These are phyloP conservation scores for Pocillopora grandis DNA, from an alignment of 92 coral and sea anemone species.

Conservation along the genomic window DNA sequence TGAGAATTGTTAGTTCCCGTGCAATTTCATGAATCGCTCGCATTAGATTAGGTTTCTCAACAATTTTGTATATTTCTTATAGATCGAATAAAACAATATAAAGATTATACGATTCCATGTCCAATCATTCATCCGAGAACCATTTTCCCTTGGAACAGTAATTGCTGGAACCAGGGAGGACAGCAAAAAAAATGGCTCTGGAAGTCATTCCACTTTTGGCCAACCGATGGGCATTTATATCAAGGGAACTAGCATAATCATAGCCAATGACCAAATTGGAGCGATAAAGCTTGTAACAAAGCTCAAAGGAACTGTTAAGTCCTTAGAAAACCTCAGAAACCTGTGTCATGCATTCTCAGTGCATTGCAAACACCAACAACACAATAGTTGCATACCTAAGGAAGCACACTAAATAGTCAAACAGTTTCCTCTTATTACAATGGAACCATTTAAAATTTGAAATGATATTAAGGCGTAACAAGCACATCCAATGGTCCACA, in stretches of 20 bases:
- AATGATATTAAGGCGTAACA: background rate
- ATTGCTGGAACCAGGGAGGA: constrained; percentile 39
- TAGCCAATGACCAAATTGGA: constrained; percentile 44
- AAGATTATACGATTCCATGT: too few relatives aligned
- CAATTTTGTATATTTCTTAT: too few relatives aligned
- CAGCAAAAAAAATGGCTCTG: constrained; percentile 47
- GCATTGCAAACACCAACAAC: constrained; percentile 17
- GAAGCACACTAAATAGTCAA: constrained; percentile 47
- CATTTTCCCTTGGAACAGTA: too few relatives aligned
- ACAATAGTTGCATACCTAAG: constrained; percentile 12
- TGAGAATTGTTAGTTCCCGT: too few relatives aligned
- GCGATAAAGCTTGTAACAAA: constrained; percentile 32
- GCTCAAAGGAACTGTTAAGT: constrained; percentile 37
- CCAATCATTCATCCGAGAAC: too few relatives aligned
- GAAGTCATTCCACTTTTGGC: constrained; percentile 43
- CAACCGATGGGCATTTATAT: constrained; percentile 45
- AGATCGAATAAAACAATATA: too few relatives aligned
- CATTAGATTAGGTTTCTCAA: too few relatives aligned
- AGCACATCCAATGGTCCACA: constrained; percentile 44
- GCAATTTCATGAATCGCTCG: too few relatives aligned
- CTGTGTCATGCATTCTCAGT: constrained; percentile 17
- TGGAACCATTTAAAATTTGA: constrained; percentile 11
- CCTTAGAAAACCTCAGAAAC: constrained; percentile 41
- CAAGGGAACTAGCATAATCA: constrained; percentile 29
- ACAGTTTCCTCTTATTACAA: constrained; percentile 28